Percentiles rank a stretch among this genome's conserved stretches.
phyloP scores from a whole-genome alignment of 2,888 invertebrate species.

The Folsomia manolachei region DNA sequence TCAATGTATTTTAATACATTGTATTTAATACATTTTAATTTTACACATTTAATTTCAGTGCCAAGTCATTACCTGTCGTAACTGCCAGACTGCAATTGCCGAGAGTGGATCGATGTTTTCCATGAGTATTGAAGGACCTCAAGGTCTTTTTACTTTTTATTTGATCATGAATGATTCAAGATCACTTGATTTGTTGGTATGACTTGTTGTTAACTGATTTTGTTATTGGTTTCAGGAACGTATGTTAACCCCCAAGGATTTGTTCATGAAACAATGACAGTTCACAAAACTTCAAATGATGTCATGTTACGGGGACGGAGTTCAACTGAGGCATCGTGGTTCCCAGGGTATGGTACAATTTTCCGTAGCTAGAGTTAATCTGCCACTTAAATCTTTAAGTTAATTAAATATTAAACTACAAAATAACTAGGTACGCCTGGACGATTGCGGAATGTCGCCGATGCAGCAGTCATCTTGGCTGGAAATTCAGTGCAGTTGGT shows the following conservation, averaged over 20 bases:
- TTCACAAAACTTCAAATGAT: slow-evolving; percentile 57
- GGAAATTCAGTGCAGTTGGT: slow-evolving; percentile 70
- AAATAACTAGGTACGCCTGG: slow-evolving; percentile 69
- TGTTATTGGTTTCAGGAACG: too few species aligned
- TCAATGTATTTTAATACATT: too few species aligned
- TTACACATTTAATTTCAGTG: slow-evolving; percentile 54
- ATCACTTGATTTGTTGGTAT: too few species aligned
- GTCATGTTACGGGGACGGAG: slow-evolving; percentile 57
- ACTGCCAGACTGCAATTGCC: slow-evolving; percentile 59
- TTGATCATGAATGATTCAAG: too few species aligned
- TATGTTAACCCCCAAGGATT: slow-evolving; percentile 78
- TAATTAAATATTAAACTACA: not conserved
- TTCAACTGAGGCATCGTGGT: slow-evolving; percentile 76
- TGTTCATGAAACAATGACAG: slow-evolving; percentile 74
- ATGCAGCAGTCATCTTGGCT: slow-evolving; percentile 72
- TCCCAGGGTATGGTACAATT: slow-evolving; percentile 66
- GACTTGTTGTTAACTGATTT: too few species aligned
- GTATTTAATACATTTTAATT: too few species aligned
- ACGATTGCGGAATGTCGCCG: slow-evolving; percentile 68
- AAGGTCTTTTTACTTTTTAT: too few species aligned
- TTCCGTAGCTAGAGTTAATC: not conserved
- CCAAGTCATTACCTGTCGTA: slow-evolving; percentile 61
- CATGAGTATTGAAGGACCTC: slow-evolving; percentile 76
- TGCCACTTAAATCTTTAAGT: not conserved
- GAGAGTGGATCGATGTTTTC: slow-evolving; percentile 70